phyloP scores from a whole-genome alignment of 2,888 invertebrate genomes.

The Pyrocoelia pectoralis region DNA sequence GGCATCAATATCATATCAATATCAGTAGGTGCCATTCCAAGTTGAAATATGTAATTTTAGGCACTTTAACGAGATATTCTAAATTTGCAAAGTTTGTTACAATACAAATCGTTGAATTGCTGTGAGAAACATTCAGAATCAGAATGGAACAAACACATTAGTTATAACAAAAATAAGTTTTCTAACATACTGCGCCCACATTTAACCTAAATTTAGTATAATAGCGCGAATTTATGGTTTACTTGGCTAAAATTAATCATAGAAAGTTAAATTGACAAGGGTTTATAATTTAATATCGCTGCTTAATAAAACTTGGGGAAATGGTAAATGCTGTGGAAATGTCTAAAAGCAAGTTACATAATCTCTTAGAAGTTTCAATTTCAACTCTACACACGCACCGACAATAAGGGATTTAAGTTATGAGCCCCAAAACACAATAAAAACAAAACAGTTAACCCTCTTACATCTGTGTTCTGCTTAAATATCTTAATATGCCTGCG shows the following conservation, averaged over 20 bases:
- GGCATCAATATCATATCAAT: too few relatives aligned
- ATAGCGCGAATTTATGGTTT: neutral
- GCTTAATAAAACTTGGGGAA: constrained; percentile 1
- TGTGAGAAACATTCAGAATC: too few relatives aligned
- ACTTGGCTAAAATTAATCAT: neutral
- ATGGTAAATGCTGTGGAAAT: constrained; percentile 9
- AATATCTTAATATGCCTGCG: neutral
- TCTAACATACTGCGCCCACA: too few relatives aligned
- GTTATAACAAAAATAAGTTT: too few relatives aligned
- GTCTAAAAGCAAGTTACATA: neutral
- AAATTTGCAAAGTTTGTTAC: too few relatives aligned
- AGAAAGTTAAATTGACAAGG: neutral
- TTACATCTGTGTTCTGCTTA: neutral
- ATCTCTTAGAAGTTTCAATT: constrained; percentile 1
- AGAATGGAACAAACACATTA: too few relatives aligned
- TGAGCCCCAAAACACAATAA: constrained; percentile 4
- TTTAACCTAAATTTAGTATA: too few relatives aligned
- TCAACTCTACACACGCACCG: neutral
- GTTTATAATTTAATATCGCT: neutral
- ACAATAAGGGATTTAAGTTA: constrained; percentile 9
- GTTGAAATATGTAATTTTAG: too few relatives aligned
- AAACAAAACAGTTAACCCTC: constrained; percentile 8
- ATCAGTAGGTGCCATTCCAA: too few relatives aligned
- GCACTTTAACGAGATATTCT: too few relatives aligned
- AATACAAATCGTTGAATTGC: too few relatives aligned